These are phyloP conservation scores for Cerastis rubricosa DNA, from an alignment of 2,888 invertebrate genomes.

Conservation along the genomic window DNA sequence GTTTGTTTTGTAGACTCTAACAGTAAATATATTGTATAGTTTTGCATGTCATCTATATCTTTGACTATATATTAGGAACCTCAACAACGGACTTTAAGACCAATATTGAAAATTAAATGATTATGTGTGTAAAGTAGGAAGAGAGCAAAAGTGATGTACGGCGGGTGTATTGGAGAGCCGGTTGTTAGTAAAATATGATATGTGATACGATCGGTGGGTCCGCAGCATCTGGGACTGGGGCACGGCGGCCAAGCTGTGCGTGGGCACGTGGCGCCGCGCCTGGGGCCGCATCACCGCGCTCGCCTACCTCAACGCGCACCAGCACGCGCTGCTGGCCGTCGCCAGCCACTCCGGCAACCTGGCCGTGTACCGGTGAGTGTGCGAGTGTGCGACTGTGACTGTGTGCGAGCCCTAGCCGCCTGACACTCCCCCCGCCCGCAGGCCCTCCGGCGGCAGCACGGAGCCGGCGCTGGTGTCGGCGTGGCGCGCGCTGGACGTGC, in stretches of 20 bases:
- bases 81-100: too few relatives aligned
- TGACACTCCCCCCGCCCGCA: conserved; percentile 78
- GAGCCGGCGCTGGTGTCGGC: conserved; percentile 91
- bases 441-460: conserved; percentile 77
- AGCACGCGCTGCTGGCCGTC: conserved; percentile 93
- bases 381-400: background rate
- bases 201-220: too few relatives aligned
- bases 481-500: conserved; percentile 96
- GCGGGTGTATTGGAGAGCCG: background rate
- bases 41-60: too few relatives aligned
- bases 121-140: too few relatives aligned
- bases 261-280: conserved; percentile 90
- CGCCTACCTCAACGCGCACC: conserved; percentile 97
- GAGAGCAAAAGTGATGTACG: too few relatives aligned
- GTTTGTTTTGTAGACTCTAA: too few relatives aligned
- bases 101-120: too few relatives aligned
- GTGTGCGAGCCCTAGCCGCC: too few relatives aligned
- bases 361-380: conserved; percentile 91
- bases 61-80: too few relatives aligned
- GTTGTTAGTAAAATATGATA: background rate
- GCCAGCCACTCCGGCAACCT: conserved; percentile 95
- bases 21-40: too few relatives aligned
- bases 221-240: conserved; percentile 96
- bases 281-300: conserved; percentile 94
- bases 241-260: conserved; percentile 93